Percentiles rank a stretch among this genome's conserved stretches.
Evolutionary conservation across 2,888 invertebrate species (phyloP).

Genomic region (Polyploca ridens): DNA sequence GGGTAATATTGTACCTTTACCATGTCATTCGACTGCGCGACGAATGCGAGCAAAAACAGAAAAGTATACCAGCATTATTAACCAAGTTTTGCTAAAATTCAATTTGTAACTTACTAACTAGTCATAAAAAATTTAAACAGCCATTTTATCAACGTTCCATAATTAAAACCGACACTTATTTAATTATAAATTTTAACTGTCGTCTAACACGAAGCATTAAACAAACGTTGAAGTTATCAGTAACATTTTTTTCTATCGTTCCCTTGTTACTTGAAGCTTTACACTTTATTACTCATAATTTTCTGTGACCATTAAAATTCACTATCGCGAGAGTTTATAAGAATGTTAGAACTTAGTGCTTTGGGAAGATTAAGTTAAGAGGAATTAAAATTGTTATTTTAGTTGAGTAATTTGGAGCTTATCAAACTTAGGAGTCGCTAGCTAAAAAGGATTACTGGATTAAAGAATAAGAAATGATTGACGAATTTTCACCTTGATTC

Average conservation of each 20-base stretch:
- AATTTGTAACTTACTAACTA: too few relatives aligned
- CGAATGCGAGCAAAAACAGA: too few relatives aligned
- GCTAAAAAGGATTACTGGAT: not conserved
- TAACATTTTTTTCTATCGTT: not conserved
- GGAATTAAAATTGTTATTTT: not conserved
- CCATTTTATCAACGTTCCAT: too few relatives aligned
- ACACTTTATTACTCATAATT: constrained; percentile 1
- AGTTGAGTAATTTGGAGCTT: too few relatives aligned
- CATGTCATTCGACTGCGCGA: too few relatives aligned
- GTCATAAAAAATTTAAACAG: too few relatives aligned
- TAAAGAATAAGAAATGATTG: too few relatives aligned
- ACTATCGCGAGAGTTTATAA: not conserved
- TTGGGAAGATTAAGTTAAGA: not conserved
- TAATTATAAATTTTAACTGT: not conserved
- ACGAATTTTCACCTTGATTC: too few relatives aligned
- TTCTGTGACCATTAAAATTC: not conserved
- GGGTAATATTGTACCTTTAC: too few relatives aligned
- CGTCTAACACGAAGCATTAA: not conserved
- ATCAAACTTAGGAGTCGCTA: not conserved
- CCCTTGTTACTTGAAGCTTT: not conserved
- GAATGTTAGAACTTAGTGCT: not conserved
- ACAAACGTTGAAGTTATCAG: not conserved
- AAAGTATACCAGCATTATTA: too few relatives aligned
- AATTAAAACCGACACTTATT: not conserved
- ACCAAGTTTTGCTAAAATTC: too few relatives aligned